Evolutionary conservation across 2,113 vertebrate genomes (phyloP).

Genomic region (Equus quagga): DNA sequence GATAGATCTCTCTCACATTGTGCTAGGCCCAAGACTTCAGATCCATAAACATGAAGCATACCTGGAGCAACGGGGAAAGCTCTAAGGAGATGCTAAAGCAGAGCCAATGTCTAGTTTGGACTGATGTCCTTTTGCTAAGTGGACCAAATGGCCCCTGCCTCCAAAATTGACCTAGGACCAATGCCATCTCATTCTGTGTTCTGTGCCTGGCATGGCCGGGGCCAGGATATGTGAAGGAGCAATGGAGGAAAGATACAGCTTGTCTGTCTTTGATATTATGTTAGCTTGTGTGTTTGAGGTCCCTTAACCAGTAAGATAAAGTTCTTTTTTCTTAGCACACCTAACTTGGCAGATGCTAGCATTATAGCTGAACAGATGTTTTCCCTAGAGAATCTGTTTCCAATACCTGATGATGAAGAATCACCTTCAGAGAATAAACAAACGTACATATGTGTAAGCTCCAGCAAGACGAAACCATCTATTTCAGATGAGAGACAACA

Average conservation of each 20-base stretch:
- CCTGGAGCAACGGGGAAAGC: not conserved
- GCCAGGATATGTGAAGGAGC: not conserved
- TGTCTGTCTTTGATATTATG: not conserved
- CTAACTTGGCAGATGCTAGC: constrained; percentile 67
- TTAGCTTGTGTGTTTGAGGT: constrained; percentile 25
- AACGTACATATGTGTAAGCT: constrained; percentile 58
- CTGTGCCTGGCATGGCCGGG: not conserved
- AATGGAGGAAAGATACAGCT: not conserved
- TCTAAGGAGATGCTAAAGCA: not conserved
- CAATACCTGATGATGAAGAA: constrained; percentile 70
- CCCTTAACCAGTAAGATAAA: constrained; percentile 44
- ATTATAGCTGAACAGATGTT: constrained; percentile 70
- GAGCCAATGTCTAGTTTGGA: not conserved
- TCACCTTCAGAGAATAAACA: constrained; percentile 74
- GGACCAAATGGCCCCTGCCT: not conserved
- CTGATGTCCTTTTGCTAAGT: not conserved
- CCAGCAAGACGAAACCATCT: constrained; percentile 73
- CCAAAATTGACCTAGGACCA: not conserved
- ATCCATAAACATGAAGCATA: not conserved
- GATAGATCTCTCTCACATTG: not conserved
- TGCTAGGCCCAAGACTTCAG: not conserved
- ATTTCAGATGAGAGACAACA: constrained; percentile 65
- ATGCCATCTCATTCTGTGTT: not conserved
- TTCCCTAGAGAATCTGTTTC: constrained; percentile 71
- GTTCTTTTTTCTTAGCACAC: constrained; percentile 59